Percentiles rank a stretch among this genome's conserved stretches.
Conservation (phyloP, 1,140 invertebrate genomes). For the Hylaeus anthracinus region DNA sequence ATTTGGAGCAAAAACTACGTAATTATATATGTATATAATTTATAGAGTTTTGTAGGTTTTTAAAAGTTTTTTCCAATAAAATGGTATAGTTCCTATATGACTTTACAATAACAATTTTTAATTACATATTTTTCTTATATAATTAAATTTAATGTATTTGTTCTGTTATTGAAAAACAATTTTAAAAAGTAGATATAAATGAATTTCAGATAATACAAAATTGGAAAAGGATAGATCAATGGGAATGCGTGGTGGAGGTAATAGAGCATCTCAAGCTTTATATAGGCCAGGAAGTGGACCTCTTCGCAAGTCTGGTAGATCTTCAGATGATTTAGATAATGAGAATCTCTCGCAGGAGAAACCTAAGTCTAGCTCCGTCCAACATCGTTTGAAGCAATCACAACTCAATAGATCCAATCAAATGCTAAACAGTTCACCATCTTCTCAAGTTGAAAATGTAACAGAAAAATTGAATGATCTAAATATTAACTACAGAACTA, state of each 20-base stretch:
- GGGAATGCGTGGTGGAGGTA: constrained; percentile 72
- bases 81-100: not conserved
- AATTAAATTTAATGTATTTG: not conserved
- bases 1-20: not conserved
- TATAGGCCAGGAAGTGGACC: constrained; percentile 85
- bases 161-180: not conserved
- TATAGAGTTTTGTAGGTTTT: too few relatives aligned
- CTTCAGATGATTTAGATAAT: constrained; percentile 78
- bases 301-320: constrained; percentile 81
- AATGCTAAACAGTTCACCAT: constrained; percentile 54
- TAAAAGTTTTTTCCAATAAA: not conserved
- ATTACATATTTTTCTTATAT: not conserved
- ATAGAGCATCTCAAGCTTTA: constrained; percentile 80
- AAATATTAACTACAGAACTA: constrained; percentile 70
- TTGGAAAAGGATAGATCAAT: constrained; percentile 67
- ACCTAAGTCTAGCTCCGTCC: constrained; percentile 70
- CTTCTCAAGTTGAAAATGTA: constrained; percentile 66
- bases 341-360: constrained; percentile 75
- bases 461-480: constrained; percentile 71
- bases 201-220: constrained; percentile 57
- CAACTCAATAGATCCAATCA: constrained; percentile 61
- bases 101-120: not conserved
- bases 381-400: constrained; percentile 71
- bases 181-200: not conserved
- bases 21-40: not conserved